phyloP scores from a whole-genome alignment of 1,140 invertebrate genomes.

The Diabrotica undecimpunctata region DNA sequence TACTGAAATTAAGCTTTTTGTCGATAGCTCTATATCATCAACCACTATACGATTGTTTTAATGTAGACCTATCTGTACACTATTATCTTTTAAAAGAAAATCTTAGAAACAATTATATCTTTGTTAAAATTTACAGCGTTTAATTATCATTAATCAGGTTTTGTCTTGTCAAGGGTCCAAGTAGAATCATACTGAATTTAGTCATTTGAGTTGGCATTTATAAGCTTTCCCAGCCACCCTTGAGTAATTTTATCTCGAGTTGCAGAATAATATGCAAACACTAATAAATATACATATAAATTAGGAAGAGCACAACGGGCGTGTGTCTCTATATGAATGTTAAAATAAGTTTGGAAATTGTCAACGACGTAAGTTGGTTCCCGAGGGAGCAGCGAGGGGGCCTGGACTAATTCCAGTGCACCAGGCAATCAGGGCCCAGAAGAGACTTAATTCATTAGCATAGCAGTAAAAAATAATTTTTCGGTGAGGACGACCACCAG shows the following conservation, averaged over 20 bases:
- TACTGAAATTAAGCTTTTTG: no score
- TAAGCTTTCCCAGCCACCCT: not conserved
- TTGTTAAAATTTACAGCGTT: no score
- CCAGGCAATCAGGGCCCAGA: slow-evolving; percentile 38
- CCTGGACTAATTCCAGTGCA: slow-evolving; percentile 38
- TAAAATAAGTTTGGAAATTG: slow-evolving; percentile 51
- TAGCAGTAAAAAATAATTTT: slow-evolving; percentile 42
- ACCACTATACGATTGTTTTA: no score
- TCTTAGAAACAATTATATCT: no score
- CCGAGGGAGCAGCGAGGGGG: slow-evolving; percentile 29
- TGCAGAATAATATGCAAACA: slow-evolving; percentile 29
- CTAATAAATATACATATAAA: slow-evolving; percentile 45
- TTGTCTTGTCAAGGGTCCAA: not conserved
- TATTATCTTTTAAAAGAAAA: no score
- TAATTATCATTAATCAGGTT: no score
- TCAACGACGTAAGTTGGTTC: slow-evolving; percentile 48
- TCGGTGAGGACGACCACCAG: slow-evolving; percentile 13
- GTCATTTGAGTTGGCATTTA: not conserved
- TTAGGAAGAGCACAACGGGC: slow-evolving; percentile 30
- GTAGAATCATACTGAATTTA: not conserved
- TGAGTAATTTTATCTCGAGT: slow-evolving; percentile 10
- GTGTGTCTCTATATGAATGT: slow-evolving; percentile 47
- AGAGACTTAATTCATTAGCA: slow-evolving; percentile 45
- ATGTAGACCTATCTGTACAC: no score
- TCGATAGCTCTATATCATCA: no score